Conservation (phyloP, 2,888 invertebrate genomes). For the Girardia tigrina region DNA sequence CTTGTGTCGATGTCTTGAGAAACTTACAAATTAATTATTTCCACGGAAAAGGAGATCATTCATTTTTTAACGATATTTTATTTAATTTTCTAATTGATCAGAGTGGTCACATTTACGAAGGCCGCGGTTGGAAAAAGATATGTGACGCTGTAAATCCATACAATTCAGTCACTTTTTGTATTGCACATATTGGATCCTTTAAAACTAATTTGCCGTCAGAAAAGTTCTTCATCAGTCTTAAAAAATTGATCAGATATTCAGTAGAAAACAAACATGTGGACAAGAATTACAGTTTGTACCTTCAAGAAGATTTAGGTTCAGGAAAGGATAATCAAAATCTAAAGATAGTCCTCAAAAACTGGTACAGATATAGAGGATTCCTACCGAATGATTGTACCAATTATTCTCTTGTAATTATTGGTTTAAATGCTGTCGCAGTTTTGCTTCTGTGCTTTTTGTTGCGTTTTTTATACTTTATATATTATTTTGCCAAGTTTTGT, state of each 20-base stretch:
- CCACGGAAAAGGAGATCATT: neutral
- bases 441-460: no score
- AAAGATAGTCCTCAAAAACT: neutral
- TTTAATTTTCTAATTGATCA: neutral
- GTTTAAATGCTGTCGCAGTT: no score
- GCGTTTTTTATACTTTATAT: no score
- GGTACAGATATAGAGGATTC: neutral
- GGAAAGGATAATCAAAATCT: neutral
- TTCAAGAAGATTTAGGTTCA: slow-evolving; percentile 20
- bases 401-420: no score
- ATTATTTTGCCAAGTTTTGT: no score
- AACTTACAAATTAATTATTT: neutral
- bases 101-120: neutral
- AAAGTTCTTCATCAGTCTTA: neutral
- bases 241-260: slow-evolving; percentile 26
- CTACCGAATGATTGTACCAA: neutral
- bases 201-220: neutral
- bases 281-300: slow-evolving; percentile 16
- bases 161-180: slow-evolving; percentile 1
- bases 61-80: neutral
- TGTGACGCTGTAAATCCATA: neutral
- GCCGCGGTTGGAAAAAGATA: neutral
- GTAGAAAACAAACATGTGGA: slow-evolving; percentile 2
- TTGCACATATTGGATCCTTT: slow-evolving; percentile 28
- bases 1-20: slow-evolving; percentile 6